A percentile compares a stretch with the other conserved stretches of the same genome.
phyloP scores from a whole-genome alignment of 2,888 invertebrate genomes.

The Dryobotodes eremita region DNA sequence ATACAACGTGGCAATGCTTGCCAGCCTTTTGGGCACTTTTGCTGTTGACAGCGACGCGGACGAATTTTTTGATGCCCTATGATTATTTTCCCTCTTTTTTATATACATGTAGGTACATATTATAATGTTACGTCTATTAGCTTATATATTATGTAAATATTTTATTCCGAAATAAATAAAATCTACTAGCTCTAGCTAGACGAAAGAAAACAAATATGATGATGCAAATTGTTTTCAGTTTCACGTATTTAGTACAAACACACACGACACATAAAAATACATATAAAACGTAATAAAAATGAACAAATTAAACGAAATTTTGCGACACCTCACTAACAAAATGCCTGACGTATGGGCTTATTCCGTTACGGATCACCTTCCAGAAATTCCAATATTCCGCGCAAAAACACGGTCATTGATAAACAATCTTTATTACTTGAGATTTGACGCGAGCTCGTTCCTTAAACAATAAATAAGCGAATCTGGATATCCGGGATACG shows the following conservation, averaged over 20 bases:
- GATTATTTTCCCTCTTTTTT: too few relatives aligned
- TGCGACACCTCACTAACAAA: not conserved
- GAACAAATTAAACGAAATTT: not conserved
- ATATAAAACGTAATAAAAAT: not conserved
- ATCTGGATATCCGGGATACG: conserved; percentile 78
- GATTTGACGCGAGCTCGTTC: conserved; percentile 67
- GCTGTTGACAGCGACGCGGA: too few relatives aligned
- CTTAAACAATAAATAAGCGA: conserved; percentile 78
- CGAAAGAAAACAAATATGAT: not conserved
- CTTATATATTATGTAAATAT: too few relatives aligned
- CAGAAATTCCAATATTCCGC: conserved; percentile 50
- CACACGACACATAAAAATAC: not conserved
- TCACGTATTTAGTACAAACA: not conserved
- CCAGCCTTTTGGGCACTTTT: too few relatives aligned
- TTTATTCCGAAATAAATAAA: too few relatives aligned
- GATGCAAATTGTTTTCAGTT: conserved; percentile 7
- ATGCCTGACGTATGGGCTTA: not conserved
- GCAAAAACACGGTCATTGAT: conserved; percentile 71
- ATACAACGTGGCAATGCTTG: too few relatives aligned
- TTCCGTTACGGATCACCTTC: conserved; percentile 27
- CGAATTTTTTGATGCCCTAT: too few relatives aligned
- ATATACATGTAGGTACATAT: too few relatives aligned
- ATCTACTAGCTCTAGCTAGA: too few relatives aligned
- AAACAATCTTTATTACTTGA: conserved; percentile 73
- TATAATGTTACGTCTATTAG: too few relatives aligned